A percentile compares a stretch with the other conserved stretches of the same genome.
Evolutionary conservation across 2,797 vertebrate species (phyloP).

Genomic region (Linurgus olivaceus): DNA sequence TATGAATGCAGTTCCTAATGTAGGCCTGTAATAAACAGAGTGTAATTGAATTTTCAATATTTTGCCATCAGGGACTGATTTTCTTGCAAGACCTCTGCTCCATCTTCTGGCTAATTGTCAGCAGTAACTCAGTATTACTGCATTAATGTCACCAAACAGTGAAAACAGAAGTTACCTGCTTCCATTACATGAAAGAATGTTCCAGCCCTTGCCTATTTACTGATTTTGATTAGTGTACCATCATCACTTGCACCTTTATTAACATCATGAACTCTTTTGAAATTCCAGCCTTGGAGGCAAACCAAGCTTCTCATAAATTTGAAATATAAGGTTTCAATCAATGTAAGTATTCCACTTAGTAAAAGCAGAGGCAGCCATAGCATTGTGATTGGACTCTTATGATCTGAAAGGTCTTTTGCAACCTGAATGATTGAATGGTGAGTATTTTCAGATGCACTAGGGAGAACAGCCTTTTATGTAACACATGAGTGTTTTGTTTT

Average conservation of each 20-base stretch:
- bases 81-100: slow-evolving; percentile 80
- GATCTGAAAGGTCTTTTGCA: not conserved
- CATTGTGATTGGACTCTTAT: not conserved
- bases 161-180: slow-evolving; percentile 44
- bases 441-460: not conserved
- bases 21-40: slow-evolving; percentile 79
- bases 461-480: not conserved
- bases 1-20: slow-evolving; percentile 78
- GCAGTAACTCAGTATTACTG: slow-evolving; percentile 72
- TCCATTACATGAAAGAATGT: not conserved
- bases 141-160: slow-evolving; percentile 70
- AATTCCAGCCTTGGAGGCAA: not conserved
- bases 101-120: slow-evolving; percentile 81
- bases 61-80: slow-evolving; percentile 79
- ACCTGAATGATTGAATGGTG: not conserved
- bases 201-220: slow-evolving; percentile 6
- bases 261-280: not conserved
- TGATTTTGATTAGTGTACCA: not conserved
- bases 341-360: not conserved
- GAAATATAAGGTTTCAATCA: not conserved
- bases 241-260: not conserved
- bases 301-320: not conserved
- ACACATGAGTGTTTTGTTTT: not conserved
- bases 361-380: not conserved
- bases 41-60: slow-evolving; percentile 85